Evolutionary conservation across 2,888 invertebrate species (phyloP).

Genomic region (Cryptocephalus primarius): DNA sequence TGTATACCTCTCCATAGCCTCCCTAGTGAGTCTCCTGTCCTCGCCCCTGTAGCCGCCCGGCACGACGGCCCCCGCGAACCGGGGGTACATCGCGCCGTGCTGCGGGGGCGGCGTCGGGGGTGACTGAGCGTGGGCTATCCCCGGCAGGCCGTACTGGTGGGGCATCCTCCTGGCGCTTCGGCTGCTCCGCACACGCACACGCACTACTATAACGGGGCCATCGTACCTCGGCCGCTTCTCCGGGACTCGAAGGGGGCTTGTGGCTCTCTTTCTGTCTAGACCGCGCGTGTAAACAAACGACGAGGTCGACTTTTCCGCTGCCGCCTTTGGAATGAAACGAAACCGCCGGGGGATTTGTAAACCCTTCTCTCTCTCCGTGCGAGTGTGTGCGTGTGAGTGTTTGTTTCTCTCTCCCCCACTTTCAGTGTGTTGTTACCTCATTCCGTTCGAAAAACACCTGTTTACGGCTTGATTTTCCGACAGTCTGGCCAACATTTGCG

Average conservation of each 20-base stretch:
- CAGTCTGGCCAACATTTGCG: slow-evolving; percentile 41
- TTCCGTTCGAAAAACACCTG: slow-evolving; percentile 70
- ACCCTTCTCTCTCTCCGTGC: background rate
- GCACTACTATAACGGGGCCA: background rate
- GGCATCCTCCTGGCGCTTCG: slow-evolving; percentile 45
- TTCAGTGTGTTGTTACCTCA: slow-evolving; percentile 41
- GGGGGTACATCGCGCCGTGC: slow-evolving; percentile 47
- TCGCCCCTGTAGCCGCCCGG: slow-evolving; percentile 58
- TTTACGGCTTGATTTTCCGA: slow-evolving; percentile 61
- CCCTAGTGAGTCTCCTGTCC: slow-evolving; percentile 74
- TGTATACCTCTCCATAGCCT: slow-evolving; percentile 76
- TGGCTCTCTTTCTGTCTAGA: background rate
- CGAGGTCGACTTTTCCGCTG: slow-evolving; percentile 14
- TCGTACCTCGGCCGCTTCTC: background rate
- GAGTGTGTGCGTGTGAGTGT: too few relatives aligned
- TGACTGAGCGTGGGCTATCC: slow-evolving; percentile 64
- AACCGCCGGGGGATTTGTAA: background rate
- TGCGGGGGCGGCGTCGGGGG: slow-evolving; percentile 65
- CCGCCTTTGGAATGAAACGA: slow-evolving; percentile 20
- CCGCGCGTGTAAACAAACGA: slow-evolving; percentile 11
- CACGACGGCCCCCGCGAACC: slow-evolving; percentile 55
- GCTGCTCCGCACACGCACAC: background rate
- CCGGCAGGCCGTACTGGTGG: slow-evolving; percentile 69
- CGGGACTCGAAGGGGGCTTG: background rate
- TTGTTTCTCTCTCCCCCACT: slow-evolving; percentile 25